Base-by-base conservation (phyloP, 2,113 vertebrate genomes). In the Elachura formosa region DNA sequence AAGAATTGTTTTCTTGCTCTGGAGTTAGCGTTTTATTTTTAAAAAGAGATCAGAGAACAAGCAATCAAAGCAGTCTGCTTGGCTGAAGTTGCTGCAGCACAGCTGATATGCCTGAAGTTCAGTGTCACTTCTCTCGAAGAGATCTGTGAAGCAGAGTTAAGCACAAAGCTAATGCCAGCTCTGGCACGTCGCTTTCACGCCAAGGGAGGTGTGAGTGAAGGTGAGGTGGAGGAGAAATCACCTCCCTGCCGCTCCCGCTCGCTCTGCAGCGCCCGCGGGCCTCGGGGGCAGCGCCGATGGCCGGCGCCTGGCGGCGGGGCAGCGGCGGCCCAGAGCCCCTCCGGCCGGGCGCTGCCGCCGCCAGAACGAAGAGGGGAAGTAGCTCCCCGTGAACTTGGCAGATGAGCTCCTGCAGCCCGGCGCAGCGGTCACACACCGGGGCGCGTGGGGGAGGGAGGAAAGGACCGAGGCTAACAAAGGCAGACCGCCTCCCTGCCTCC, bases 351-450 rank as follows among this genome's bases (percentile, higher is more conserved):
- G 48, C 22, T 40, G 48, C 8, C 25, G 21, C 61, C 36, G 17
- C 29, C 28, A 2, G 21, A 59, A 9, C 4, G 29, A 3, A 12
- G 7, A 5, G 20, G 14, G 18, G 3, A 6, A 19, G 13, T 0
- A 23, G 48, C 29, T 62, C 38, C 33, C 29, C 6, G 6, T 4
- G n/a, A 63, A 48, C 46, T 41, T 48, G 3, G 21, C 0, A 4
- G 43, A 64, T 18, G 41, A 56, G 48, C 49, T 66, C 22, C 63
- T 4, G 34, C 4, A 40, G 75, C 34, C 18, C 14, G 19, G 51
- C 52, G 10, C 33, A 55, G 69, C 49, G 29, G 43, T 6, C 43
- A 10, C 14, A 38, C 18, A 6, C 28, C 2, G 13, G 34, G 29
- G 45, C 12, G 19, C 19, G 36, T 6, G 7, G 24, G 20, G 34